Conservation (phyloP, 1,140 invertebrate species). For the Anadara kagoshimensis region DNA sequence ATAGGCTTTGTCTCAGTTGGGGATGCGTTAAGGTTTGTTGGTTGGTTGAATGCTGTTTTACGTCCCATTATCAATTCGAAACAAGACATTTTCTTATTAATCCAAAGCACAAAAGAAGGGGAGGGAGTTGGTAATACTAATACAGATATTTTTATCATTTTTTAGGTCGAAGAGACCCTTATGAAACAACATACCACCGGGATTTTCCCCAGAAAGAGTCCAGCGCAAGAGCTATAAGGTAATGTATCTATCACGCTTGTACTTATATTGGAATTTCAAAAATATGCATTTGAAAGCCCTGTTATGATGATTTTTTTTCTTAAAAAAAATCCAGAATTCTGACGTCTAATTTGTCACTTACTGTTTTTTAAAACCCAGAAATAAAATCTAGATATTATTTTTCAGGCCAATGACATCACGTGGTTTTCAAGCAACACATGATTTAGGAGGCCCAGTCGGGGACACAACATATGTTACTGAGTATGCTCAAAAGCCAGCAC, state of each 20-base stretch:
- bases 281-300: too few relatives aligned
- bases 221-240: slow-evolving; percentile 48
- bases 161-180: slow-evolving; percentile 34
- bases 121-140: neutral
- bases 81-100: too few relatives aligned
- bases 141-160: neutral
- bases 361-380: too few relatives aligned
- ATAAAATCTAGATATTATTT: slow-evolving; percentile 1
- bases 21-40: too few relatives aligned
- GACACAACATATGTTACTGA: slow-evolving; percentile 58
- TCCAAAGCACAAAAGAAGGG: too few relatives aligned
- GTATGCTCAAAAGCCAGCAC: slow-evolving; percentile 48
- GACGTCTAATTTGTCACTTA: too few relatives aligned
- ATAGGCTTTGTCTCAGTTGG: too few relatives aligned
- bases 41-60: too few relatives aligned
- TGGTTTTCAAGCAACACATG: slow-evolving; percentile 51
- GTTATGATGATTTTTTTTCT: too few relatives aligned
- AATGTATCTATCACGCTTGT: neutral
- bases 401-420: slow-evolving; percentile 67
- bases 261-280: too few relatives aligned
- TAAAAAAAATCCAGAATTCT: too few relatives aligned
- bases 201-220: slow-evolving; percentile 53
- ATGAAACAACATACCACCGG: slow-evolving; percentile 54
- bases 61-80: too few relatives aligned
- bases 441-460: slow-evolving; percentile 45